phyloP scores from a whole-genome alignment of 2,113 vertebrate genomes.

The Ailuropoda melanoleuca region DNA sequence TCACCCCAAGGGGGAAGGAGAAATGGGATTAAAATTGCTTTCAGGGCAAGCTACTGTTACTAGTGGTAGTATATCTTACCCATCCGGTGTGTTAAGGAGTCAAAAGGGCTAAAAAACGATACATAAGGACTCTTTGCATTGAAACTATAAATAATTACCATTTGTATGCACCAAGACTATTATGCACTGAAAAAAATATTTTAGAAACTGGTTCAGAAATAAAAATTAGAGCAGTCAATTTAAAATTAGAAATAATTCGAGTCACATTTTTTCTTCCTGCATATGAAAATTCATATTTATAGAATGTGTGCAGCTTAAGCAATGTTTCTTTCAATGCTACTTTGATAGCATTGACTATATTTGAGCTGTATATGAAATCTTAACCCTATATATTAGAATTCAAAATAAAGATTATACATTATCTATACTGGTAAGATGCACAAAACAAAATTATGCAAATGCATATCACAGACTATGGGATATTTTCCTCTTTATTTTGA shows the following conservation, averaged over 20 bases:
- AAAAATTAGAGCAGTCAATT: slow-evolving; percentile 32
- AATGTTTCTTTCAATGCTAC: slow-evolving; percentile 18
- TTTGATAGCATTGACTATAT: background rate
- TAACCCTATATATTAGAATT: background rate
- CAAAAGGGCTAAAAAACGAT: background rate
- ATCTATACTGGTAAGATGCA: background rate
- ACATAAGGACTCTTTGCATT: background rate
- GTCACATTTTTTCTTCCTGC: slow-evolving; percentile 5
- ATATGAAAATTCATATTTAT: slow-evolving; percentile 28
- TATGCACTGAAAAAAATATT: background rate
- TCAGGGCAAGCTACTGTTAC: background rate
- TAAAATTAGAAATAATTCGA: slow-evolving; percentile 50
- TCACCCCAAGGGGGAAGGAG: background rate
- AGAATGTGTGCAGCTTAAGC: slow-evolving; percentile 8
- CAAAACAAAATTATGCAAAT: slow-evolving; percentile 4
- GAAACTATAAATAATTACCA: background rate
- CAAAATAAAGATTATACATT: slow-evolving; percentile 32
- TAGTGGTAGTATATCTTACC: background rate
- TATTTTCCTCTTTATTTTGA: background rate
- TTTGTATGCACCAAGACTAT: background rate
- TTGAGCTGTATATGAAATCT: slow-evolving; percentile 15
- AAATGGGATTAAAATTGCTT: background rate
- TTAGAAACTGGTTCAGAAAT: slow-evolving; percentile 18
- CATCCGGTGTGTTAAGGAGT: background rate
- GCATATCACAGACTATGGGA: background rate